Base-by-base conservation (phyloP, 2,888 invertebrate species). In the Nomada lathburiana region DNA sequence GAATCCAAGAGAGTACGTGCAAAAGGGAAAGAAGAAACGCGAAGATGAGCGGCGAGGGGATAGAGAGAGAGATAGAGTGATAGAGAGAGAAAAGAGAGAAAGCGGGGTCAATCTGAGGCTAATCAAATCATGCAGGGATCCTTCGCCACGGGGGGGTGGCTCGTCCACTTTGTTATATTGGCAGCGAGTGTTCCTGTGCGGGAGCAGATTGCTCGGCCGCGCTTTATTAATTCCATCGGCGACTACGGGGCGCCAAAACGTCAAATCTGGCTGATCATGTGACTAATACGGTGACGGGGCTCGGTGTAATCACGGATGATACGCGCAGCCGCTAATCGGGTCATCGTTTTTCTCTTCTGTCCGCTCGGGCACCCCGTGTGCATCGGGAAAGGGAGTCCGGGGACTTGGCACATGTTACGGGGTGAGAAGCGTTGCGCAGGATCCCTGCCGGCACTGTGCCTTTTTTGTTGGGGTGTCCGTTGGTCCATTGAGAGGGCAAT, bases 41-140 rank as follows among this genome's bases (percentile, higher is more conserved):
- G 81, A 4, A 42, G 2, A 23, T 2, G 23, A 11, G n/a, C 2
- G 11, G 23, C 36, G 18, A 18, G 20, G 55, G 3, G 23, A 5
- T 2, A 10, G 16, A 18, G 10, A 5, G 7, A 10, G 16, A n/a
- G 18, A 57, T 18, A 50, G 47, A 18, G 20, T n/a, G 16, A 50
- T 2, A 9, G 79, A 77, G 77, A 60, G 69, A 60, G 36, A 23
- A 29, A 47, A 71, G 62, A 59, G 63, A 53, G 50, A 72, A 57
- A 52, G 89, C 90, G 91, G 93, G 94, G 93, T 93, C 93, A 94
- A 94, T 94, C 94, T 94, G 93, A 93, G 94, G 94, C 94, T 94
- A 94, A 94, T 94, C 94, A 93, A 94, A 94, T 94, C 92, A 94
- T 93, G 92, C 92, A 91, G 91, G 50, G 91, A 88, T 88, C 88